A percentile compares a stretch with the other conserved stretches of the same genome.
Conservation (phyloP, 2,888 invertebrate species). For the Troides oblongomaculatus region DNA sequence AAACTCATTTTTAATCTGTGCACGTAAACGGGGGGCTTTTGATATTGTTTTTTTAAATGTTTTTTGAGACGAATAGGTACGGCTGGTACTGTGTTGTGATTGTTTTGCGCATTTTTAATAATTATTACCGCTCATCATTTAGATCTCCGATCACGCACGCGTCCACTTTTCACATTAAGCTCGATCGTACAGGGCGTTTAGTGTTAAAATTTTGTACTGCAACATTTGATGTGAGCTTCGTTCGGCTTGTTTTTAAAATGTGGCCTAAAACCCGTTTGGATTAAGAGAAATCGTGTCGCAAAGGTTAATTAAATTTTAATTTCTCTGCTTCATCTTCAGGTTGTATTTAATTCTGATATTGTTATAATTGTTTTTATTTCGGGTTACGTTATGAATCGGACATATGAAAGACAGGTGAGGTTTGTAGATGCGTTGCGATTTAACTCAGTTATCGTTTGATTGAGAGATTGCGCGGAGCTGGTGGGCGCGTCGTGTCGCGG, state of each 20-base stretch:
- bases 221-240: constrained; percentile 6
- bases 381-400: constrained; percentile 11
- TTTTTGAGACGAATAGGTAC: neutral
- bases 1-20: constrained; percentile 23
- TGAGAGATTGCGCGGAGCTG: constrained; percentile 6
- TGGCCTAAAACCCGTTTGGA: constrained; percentile 27
- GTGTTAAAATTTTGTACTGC: constrained; percentile 17
- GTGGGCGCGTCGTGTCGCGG: neutral
- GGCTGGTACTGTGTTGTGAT: constrained; percentile 23
- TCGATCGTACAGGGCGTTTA: constrained; percentile 1
- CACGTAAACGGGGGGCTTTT: neutral
- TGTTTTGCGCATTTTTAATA: constrained; percentile 18
- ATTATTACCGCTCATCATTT: constrained; percentile 10
- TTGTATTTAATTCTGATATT: constrained; percentile 22
- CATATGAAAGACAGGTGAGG: constrained; percentile 25
- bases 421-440: constrained; percentile 39
- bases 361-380: constrained; percentile 15
- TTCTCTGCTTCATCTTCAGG: constrained; percentile 3
- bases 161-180: constrained; percentile 8
- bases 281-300: constrained; percentile 25
- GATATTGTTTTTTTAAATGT: constrained; percentile 10
- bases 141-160: constrained; percentile 22
- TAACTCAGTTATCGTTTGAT: neutral
- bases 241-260: constrained; percentile 18
- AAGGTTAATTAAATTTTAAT: constrained; percentile 28